Base-by-base conservation (phyloP, 2,797 vertebrate genomes). In the Pogonophryne albipinna region DNA sequence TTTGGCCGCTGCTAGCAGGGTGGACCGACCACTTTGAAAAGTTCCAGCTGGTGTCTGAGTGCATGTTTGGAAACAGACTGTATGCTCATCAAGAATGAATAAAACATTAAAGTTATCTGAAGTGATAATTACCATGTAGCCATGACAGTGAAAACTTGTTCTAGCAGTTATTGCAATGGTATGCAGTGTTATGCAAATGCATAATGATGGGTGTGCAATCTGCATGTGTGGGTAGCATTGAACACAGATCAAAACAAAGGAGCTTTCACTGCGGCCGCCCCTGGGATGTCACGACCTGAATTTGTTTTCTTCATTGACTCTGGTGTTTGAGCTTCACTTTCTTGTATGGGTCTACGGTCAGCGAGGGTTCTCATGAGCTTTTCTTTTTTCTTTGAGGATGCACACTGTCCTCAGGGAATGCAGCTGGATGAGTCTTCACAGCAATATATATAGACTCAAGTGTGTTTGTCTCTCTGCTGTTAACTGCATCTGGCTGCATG, bases 191-290 rank as follows among this genome's bases (percentile, higher is more conserved):
- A 68, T 69, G 59, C 58, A 77, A 46, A 66, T 62, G 2, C 7
- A 3, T 60, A 65, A 84, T 75, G 70, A 78, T 82, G 68, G 79
- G 78, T 61, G 72, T 76, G 64, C 20, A 69, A 69, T 85, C 47
- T 75, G 68, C 71, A 58, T 79, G 62, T 85, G 79, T 84, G 84
- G 80, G 79, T 56, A 64, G 76, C 69, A 58, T 65, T 57, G 55
- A 80, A 62, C 70, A 69, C 60, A 61, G 70, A 77, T 55, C 71
- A 73, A 77, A 89, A 90, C 81, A 87, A 84, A 84, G 64, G 7
- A 31, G 76, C 71, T 77, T 79, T 88, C 78, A 82, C 69, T 74
- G 56, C 58, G 56, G 53, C 68, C 23, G 38, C 76, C 79, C 61
- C 66, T 65, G 64, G 71, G 79, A 76, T 75, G 69, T 74, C 64